A percentile compares a stretch with the other conserved stretches of the same genome.
phyloP scores from a whole-genome alignment of 2,888 invertebrate species.

The Elegia similella region DNA sequence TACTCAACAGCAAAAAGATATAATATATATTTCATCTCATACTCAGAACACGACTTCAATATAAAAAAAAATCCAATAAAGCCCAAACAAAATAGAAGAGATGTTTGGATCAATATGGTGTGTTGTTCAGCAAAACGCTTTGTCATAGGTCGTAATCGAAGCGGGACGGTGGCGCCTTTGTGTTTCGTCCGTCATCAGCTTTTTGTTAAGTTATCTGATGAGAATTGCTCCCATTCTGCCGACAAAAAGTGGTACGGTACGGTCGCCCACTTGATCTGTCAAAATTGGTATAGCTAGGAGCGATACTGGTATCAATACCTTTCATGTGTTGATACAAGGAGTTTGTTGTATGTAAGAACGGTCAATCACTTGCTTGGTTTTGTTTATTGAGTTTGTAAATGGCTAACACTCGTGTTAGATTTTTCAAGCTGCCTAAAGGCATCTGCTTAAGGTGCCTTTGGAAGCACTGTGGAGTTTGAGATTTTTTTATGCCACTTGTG shows the following conservation, averaged over 20 bases:
- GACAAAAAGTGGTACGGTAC: constrained; percentile 53
- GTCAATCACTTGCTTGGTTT: no score
- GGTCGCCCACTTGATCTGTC: constrained; percentile 23
- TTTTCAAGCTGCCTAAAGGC: no score
- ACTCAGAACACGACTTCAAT: constrained; percentile 18
- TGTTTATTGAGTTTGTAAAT: no score
- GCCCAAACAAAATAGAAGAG: constrained; percentile 70
- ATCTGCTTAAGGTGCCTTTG: no score
- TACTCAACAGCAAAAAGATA: no score
- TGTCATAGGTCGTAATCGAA: constrained; percentile 80
- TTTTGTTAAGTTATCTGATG: constrained; percentile 79
- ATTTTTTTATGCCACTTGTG: no score
- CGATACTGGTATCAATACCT: not conserved
- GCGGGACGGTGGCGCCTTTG: constrained; percentile 78
- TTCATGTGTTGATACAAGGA: not conserved
- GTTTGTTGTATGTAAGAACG: not conserved
- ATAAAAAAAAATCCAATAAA: constrained; percentile 73
- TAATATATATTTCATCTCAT: constrained; percentile 22
- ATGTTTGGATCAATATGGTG: constrained; percentile 80
- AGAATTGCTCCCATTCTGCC: constrained; percentile 76
- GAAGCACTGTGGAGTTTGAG: no score
- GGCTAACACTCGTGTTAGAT: no score
- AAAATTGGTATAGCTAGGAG: constrained; percentile 13
- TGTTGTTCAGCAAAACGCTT: constrained; percentile 76
- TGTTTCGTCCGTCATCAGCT: constrained; percentile 66